Conservation (phyloP, 2,888 invertebrate genomes). For the Athalia circularis region DNA sequence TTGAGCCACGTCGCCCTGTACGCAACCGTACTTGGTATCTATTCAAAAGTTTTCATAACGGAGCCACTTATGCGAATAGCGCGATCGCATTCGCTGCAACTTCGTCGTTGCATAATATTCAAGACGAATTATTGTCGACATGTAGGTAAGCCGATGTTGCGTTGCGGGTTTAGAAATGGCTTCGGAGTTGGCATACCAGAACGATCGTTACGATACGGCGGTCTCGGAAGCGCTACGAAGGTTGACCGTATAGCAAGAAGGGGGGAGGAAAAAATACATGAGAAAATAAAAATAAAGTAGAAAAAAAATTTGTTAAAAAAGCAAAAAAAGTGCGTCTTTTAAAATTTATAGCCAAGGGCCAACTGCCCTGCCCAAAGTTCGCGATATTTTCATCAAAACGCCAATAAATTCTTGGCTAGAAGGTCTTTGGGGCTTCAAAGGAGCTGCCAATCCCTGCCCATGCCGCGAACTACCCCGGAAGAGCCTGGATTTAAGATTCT, state of each 20-base stretch:
- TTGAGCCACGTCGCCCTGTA: slow-evolving; percentile 1
- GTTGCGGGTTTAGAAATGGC: not conserved
- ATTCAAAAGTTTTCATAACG: not conserved
- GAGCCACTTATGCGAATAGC: slow-evolving; percentile 15
- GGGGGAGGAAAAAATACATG: not conserved
- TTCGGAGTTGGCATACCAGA: not conserved
- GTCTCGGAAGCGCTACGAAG: slow-evolving; percentile 6
- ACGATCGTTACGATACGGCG: slow-evolving; percentile 21
- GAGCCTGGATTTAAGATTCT: slow-evolving; percentile 42
- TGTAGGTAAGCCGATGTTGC: not conserved
- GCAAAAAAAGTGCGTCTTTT: slow-evolving; percentile 18
- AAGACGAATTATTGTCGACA: not conserved
- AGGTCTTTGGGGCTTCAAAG: slow-evolving; percentile 50
- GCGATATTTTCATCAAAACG: slow-evolving; percentile 59
- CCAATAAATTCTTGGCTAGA: slow-evolving; percentile 58
- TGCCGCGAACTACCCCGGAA: slow-evolving; percentile 36
- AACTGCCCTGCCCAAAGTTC: slow-evolving; percentile 33
- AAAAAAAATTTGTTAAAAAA: not conserved
- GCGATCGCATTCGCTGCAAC: not conserved
- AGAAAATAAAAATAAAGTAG: not conserved
- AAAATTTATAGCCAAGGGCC: slow-evolving; percentile 34
- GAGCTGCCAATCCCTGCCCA: slow-evolving; percentile 39
- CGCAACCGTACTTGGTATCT: not conserved
- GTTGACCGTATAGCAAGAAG: not conserved
- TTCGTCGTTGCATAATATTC: not conserved